A percentile compares a stretch with the other conserved stretches of the same genome.
phyloP scores from a whole-genome alignment of 2,888 invertebrate species.

The Thysanoteuthis rhombus region DNA sequence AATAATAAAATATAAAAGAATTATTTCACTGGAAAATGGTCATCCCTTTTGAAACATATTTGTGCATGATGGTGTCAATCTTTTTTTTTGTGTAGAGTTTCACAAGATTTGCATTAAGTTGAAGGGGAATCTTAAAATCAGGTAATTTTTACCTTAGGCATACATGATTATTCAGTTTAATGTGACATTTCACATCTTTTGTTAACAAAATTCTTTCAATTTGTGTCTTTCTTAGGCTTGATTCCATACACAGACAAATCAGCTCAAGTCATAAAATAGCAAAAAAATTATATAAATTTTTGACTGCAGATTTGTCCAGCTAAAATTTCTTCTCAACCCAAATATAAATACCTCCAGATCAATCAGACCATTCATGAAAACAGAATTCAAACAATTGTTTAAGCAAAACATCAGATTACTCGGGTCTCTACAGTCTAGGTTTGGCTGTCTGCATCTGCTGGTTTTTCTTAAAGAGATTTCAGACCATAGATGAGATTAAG shows the following conservation, averaged over 20 bases:
- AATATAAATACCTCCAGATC: background rate
- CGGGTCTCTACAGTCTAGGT: too few relatives aligned
- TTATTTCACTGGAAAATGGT: background rate
- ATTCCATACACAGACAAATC: background rate
- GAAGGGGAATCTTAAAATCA: background rate
- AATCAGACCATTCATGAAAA: background rate
- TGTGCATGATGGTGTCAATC: background rate
- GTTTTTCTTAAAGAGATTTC: too few relatives aligned
- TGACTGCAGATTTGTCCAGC: background rate
- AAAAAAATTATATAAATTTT: background rate
- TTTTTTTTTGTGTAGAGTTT: background rate
- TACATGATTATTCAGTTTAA: background rate
- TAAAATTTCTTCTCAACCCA: background rate
- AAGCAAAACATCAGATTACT: too few relatives aligned
- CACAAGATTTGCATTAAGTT: background rate
- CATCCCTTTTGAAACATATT: background rate
- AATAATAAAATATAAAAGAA: background rate
- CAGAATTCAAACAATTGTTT: too few relatives aligned
- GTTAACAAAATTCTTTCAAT: constrained; percentile 12
- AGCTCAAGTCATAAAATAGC: background rate
- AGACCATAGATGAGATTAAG: too few relatives aligned
- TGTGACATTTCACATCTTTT: background rate
- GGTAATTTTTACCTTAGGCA: background rate
- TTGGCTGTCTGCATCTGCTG: too few relatives aligned
- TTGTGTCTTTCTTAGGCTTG: background rate